phyloP scores from a whole-genome alignment of 2,888 invertebrate species.

The Leptogaster cylindrica region DNA sequence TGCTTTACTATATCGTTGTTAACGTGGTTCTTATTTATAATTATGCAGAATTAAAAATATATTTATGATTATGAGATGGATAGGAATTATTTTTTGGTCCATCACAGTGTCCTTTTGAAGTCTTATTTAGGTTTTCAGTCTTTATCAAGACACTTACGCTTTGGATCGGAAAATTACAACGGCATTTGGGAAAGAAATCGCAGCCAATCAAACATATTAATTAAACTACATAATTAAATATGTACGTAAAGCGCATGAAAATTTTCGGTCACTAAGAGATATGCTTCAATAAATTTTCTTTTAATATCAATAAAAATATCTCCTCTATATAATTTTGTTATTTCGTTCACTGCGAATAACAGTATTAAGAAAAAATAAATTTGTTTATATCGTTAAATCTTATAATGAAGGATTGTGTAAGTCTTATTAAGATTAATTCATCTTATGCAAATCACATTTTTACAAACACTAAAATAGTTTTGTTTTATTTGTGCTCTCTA shows the following conservation, averaged over 20 bases:
- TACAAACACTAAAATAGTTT: too few relatives aligned
- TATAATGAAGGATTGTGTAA: too few relatives aligned
- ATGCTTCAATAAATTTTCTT: constrained; percentile 10
- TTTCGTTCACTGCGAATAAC: too few relatives aligned
- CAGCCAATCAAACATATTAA: constrained; percentile 24
- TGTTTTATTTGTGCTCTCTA: too few relatives aligned
- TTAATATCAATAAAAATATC: too few relatives aligned
- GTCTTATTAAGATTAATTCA: too few relatives aligned
- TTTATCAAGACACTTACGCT: background rate
- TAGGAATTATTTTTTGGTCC: constrained; percentile 19
- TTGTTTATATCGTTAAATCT: too few relatives aligned
- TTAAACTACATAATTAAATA: background rate
- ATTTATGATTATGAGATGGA: background rate
- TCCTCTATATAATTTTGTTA: too few relatives aligned
- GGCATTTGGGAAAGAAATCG: background rate
- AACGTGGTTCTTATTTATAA: constrained; percentile 16
- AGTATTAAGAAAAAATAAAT: too few relatives aligned
- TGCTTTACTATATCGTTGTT: constrained; percentile 27
- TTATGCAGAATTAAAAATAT: constrained; percentile 16
- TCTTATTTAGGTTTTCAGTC: constrained; percentile 16
- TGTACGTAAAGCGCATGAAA: background rate
- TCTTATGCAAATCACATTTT: too few relatives aligned
- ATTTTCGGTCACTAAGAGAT: background rate
- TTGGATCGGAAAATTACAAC: constrained; percentile 22
- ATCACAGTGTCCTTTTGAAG: constrained; percentile 28